A percentile compares a stretch with the other conserved stretches of the same genome.
Conservation (phyloP, 2,888 invertebrate species). For the Drosophila kokeensis region DNA sequence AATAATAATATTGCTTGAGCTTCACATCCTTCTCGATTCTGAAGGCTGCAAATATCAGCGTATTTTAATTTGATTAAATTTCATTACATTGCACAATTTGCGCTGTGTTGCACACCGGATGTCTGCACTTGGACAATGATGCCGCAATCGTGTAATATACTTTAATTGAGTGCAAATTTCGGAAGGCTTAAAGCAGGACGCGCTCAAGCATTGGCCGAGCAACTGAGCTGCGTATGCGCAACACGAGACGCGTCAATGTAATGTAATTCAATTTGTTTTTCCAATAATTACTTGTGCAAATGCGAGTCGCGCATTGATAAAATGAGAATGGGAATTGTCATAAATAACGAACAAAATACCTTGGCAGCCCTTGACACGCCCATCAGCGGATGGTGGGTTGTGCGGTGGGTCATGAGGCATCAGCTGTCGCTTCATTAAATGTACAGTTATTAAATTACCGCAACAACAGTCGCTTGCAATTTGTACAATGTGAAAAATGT, state of each 20-base stretch:
- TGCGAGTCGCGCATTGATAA: slow-evolving; percentile 9
- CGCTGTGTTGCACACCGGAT: background rate
- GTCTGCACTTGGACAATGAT: slow-evolving; percentile 20
- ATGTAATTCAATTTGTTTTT: slow-evolving; percentile 50
- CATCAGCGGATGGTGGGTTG: slow-evolving; percentile 1
- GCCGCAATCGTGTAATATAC: slow-evolving; percentile 17
- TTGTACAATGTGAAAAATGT: slow-evolving; percentile 78
- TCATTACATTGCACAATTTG: slow-evolving; percentile 16
- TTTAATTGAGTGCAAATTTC: slow-evolving; percentile 79
- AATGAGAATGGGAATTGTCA: slow-evolving; percentile 49
- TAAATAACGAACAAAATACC: slow-evolving; percentile 71
- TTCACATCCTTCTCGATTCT: background rate
- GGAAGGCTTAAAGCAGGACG: slow-evolving; percentile 38
- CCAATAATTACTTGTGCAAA: slow-evolving; percentile 50
- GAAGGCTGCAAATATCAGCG: background rate
- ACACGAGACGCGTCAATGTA: slow-evolving; percentile 27
- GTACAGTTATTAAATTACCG: slow-evolving; percentile 79
- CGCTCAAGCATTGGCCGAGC: background rate
- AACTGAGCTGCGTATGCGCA: slow-evolving; percentile 39
- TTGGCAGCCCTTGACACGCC: slow-evolving; percentile 49
- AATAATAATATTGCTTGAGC: background rate
- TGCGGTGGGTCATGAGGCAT: slow-evolving; percentile 41
- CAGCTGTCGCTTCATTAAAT: slow-evolving; percentile 79
- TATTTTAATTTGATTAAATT: slow-evolving; percentile 6
- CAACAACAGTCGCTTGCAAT: slow-evolving; percentile 73